Conservation (phyloP, 2,797 vertebrate species). For the Pogoniulus pusillus region DNA sequence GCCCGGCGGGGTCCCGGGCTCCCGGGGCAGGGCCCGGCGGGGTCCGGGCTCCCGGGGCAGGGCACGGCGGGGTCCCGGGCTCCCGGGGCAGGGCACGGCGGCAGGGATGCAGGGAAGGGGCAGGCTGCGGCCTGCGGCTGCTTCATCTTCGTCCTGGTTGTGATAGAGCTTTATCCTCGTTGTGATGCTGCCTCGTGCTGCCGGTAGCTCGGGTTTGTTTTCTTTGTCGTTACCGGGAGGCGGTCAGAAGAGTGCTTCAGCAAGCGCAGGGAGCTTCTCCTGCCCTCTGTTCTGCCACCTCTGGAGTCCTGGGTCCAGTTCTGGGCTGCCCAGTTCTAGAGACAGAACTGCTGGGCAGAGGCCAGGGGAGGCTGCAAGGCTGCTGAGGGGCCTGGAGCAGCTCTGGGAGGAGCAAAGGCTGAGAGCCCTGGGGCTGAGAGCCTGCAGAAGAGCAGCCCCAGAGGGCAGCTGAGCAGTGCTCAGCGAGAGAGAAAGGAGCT, state of each 20-base stretch:
- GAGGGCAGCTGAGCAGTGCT: too few relatives aligned
- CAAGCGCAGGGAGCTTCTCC: not conserved
- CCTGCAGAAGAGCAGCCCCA: too few relatives aligned
- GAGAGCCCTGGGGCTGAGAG: too few relatives aligned
- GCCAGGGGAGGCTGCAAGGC: not conserved
- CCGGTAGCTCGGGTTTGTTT: not conserved
- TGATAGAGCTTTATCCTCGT: too few relatives aligned
- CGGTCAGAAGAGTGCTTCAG: not conserved
- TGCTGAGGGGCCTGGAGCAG: not conserved
- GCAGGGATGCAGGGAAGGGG: not conserved
- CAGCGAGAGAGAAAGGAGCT: too few relatives aligned
- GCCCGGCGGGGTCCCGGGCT: not conserved
- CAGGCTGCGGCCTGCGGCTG: not conserved
- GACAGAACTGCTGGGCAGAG: not conserved
- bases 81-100: not conserved
- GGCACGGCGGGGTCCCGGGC: not conserved
- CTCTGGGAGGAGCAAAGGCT: too few relatives aligned
- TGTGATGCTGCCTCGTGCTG: rapidly evolving
- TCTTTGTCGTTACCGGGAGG: too few relatives aligned
- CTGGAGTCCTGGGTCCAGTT: not conserved
- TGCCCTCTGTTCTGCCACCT: not conserved
- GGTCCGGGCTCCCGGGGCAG: not conserved
- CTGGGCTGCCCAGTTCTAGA: not conserved
- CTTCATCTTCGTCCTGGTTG: rapidly evolving
- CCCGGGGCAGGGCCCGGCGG: not conserved